phyloP scores from a whole-genome alignment of 2,888 invertebrate species.

The Orthonychiurus folsomi region DNA sequence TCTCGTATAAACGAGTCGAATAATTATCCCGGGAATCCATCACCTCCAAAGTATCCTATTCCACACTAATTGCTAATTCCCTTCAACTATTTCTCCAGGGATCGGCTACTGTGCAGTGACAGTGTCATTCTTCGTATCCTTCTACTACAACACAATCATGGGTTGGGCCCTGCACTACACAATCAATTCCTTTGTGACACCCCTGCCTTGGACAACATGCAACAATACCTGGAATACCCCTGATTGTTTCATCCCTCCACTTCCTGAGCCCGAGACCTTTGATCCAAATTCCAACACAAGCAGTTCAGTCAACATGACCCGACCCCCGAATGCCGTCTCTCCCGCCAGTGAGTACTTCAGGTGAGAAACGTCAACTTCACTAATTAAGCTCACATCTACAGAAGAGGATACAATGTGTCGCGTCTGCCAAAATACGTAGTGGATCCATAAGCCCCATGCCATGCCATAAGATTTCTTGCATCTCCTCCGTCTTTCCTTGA shows the following conservation, averaged over 20 bases:
- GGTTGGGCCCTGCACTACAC: constrained; percentile 76
- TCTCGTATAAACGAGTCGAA: too few relatives aligned
- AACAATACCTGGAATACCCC: constrained; percentile 73
- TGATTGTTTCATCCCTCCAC: constrained; percentile 49
- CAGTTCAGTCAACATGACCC: constrained; percentile 2
- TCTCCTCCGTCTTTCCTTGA: too few relatives aligned
- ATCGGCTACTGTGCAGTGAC: constrained; percentile 70
- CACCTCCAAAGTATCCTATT: too few relatives aligned
- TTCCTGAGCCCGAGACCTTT: constrained; percentile 10
- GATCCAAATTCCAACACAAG: constrained; percentile 22
- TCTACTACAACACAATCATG: constrained; percentile 77
- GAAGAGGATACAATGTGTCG: not conserved
- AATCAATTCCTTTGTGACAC: constrained; percentile 56
- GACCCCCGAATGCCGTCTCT: constrained; percentile 48
- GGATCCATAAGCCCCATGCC: not conserved
- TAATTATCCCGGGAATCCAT: too few relatives aligned
- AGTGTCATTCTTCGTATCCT: constrained; percentile 69
- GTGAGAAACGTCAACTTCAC: constrained; percentile 44
- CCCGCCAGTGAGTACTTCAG: constrained; percentile 71
- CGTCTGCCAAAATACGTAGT: too few relatives aligned
- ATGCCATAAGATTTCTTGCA: too few relatives aligned
- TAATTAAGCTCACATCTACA: not conserved
- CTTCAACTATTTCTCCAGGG: constrained; percentile 49
- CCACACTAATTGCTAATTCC: too few relatives aligned
- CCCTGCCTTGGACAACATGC: constrained; percentile 72